phyloP scores from a whole-genome alignment of 2,888 invertebrate genomes.

The Maniola hyperantus region DNA sequence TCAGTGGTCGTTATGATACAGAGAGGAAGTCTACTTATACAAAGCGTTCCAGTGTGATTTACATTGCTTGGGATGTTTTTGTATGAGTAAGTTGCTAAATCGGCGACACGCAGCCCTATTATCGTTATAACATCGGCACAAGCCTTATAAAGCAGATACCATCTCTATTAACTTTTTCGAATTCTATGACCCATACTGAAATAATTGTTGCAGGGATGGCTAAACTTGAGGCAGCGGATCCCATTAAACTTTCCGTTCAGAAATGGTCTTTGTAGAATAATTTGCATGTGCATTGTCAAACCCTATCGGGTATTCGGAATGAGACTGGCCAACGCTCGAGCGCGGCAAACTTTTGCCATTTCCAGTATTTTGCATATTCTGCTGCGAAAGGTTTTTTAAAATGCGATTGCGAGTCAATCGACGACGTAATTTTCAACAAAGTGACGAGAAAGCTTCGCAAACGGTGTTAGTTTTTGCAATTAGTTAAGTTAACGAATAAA shows the following conservation, averaged over 20 bases:
- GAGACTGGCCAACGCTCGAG: conserved; percentile 65
- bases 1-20: too few species aligned
- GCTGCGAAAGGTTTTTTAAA: conserved; percentile 32
- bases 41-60: too few species aligned
- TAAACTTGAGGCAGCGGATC: conserved; percentile 60
- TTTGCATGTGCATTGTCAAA: conserved; percentile 81
- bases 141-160: too few species aligned
- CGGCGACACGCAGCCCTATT: too few species aligned
- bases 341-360: conserved; percentile 69
- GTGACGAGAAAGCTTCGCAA: conserved; percentile 8
- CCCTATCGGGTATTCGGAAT: conserved; percentile 72
- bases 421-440: conserved; percentile 35
- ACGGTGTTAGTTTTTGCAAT: conserved; percentile 3
- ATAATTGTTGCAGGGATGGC: conserved; percentile 67
- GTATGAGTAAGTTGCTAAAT: too few species aligned
- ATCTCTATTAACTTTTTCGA: too few species aligned
- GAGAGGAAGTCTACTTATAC: too few species aligned
- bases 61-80: too few species aligned
- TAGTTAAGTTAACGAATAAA: background rate
- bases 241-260: conserved; percentile 75
- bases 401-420: conserved; percentile 40
- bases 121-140: too few species aligned
- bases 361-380: conserved; percentile 51
- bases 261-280: conserved; percentile 70
- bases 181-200: conserved; percentile 41